Evolutionary conservation across 2,113 vertebrate genomes (phyloP).

Genomic region (Callospermophilus lateralis): DNA sequence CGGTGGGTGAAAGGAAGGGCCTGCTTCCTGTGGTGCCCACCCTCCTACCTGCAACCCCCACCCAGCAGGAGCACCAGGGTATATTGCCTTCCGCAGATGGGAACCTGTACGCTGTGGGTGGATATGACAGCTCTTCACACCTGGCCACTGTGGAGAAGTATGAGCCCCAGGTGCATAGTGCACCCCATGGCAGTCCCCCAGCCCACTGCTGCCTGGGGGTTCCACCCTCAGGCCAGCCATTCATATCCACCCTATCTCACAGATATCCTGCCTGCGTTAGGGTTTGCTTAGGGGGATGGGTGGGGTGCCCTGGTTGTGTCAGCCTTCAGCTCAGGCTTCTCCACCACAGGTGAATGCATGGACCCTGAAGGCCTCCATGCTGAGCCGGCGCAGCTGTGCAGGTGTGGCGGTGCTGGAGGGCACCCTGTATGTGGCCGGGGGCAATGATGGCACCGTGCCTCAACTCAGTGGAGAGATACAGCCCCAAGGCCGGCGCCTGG

Average conservation of each 20-base stretch:
- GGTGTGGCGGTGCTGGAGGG: constrained; percentile 97
- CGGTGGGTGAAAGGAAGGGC: constrained; percentile 88
- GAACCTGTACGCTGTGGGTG: constrained; percentile 97
- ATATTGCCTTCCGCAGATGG: constrained; percentile 91
- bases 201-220: background rate
- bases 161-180: constrained; percentile 94
- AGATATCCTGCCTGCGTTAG: background rate
- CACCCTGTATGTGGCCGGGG: constrained; percentile 96
- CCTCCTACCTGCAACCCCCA: background rate
- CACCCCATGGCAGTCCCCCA: background rate
- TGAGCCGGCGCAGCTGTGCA: constrained; percentile 97
- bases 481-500: constrained; percentile 97
- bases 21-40: background rate
- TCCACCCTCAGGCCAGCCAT: background rate
- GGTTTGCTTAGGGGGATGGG: background rate
- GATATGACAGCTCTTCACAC: constrained; percentile 98
- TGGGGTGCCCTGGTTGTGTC: background rate
- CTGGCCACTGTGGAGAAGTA: constrained; percentile 98
- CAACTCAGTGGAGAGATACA: constrained; percentile 98
- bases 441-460: constrained; percentile 98
- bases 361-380: constrained; percentile 97
- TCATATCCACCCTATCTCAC: background rate
- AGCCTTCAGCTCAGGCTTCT: background rate
- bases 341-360: constrained; percentile 93
- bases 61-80: background rate